Evolutionary conservation across 2,113 vertebrate genomes (phyloP), one percentile per base, ranked within the genome.

Genomic region (Psittacara wagleri): DNA sequence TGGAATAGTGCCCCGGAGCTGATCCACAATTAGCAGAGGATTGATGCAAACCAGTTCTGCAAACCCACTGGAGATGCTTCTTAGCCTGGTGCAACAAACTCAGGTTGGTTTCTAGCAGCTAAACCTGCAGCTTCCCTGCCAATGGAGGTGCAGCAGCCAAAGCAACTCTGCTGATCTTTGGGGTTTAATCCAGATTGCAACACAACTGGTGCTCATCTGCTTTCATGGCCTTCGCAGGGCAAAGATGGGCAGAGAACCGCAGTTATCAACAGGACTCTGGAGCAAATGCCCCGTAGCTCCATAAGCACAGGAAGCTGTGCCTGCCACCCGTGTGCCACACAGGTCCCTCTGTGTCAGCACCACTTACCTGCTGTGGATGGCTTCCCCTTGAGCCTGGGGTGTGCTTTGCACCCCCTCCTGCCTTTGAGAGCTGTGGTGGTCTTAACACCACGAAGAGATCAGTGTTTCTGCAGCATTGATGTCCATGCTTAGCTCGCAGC

Each of bases 191-290:
- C 43, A 11, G 24, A 6, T 44, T 23, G 19, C n/a, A 67, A 9
- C 35, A 28, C 55, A 43, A 27, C 2, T 76, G 19, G 11, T 2
- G 2, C 17, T 59, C 37, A 27, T 18, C 7, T 44, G 13, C 29
- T 27, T 11, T 13, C 29, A 22, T 59, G 84, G 63, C 17, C 6
- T 41, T 55, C 35, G 54, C 28, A 84, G 78, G 41, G 31, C n/a
- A 31, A 29, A 37, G 67, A 54, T 12, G 22, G 67, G 61, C 48
- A 59, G 59, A 54, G 54, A 54, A 13, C 3, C 12, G 70, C 23
- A 15, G 1, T 13, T 0, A 3, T n/a, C n/a, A 18, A 2, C 3
- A 6, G 41, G 54, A 11, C 31, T 63, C 28, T 37, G 8, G 35
- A 51, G 48, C 24, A 11, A 27, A 27, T 4, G 8, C 17, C 46